These are phyloP conservation scores for Heliocidaris erythrogramma DNA, from an alignment of 35 echinoderm and acorn worm genomes.

Conservation along the genomic window DNA sequence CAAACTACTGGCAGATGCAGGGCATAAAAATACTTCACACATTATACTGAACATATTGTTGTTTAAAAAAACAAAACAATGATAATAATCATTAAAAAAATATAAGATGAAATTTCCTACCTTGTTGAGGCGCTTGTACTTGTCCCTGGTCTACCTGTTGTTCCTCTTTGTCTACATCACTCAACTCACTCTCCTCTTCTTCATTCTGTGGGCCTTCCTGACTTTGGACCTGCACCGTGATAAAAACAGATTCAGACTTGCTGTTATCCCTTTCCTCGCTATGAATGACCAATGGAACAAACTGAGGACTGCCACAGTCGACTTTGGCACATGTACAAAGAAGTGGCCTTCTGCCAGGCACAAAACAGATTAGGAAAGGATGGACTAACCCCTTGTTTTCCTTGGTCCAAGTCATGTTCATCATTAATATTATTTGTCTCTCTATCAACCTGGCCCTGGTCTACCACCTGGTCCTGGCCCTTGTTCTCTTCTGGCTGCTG, in stretches of 20 bases:
- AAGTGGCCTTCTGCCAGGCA: too few relatives aligned
- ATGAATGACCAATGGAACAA: too few relatives aligned
- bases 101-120: background rate
- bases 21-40: too few relatives aligned
- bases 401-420: background rate
- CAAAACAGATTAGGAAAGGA: background rate
- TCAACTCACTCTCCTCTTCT: background rate
- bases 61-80: too few relatives aligned
- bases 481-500: background rate
- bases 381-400: background rate
- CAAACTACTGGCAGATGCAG: too few relatives aligned
- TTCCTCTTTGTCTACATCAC: background rate
- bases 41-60: too few relatives aligned
- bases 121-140: background rate
- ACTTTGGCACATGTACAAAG: too few relatives aligned
- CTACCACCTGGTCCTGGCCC: conserved; percentile 4
- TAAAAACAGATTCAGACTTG: too few relatives aligned
- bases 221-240: too few relatives aligned
- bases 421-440: background rate
- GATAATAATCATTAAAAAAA: too few relatives aligned
- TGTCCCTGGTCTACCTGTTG: conserved; percentile 6
- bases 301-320: too few relatives aligned
- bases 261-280: too few relatives aligned
- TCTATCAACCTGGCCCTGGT: background rate
- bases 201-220: background rate